Percentiles rank a stretch among this genome's conserved stretches.
These are phyloP conservation scores for Temnothorax curvispinosus DNA, from an alignment of 1,140 invertebrate genomes.

Conservation along the genomic window DNA sequence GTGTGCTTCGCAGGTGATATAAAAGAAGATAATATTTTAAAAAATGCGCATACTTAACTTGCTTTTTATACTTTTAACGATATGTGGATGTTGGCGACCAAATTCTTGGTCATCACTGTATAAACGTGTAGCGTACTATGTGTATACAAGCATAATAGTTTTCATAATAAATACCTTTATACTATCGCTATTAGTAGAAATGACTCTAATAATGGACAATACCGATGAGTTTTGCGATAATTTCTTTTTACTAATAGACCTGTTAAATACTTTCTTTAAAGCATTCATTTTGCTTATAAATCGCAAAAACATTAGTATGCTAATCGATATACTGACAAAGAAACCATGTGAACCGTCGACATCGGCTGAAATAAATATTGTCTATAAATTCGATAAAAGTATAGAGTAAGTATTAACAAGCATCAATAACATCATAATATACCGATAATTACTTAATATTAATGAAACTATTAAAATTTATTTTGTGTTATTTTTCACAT, in stretches of 20 bases:
- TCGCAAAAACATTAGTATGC: neutral
- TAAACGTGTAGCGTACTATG: neutral
- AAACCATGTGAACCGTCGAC: constrained; percentile 34
- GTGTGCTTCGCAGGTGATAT: neutral
- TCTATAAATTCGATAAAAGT: constrained; percentile 49
- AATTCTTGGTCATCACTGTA: neutral
- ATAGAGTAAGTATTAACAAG: constrained; percentile 56
- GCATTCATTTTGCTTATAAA: constrained; percentile 42
- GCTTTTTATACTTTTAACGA: constrained; percentile 51
- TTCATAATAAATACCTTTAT: constrained; percentile 38
- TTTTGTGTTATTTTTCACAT: neutral
- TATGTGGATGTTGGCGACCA: constrained; percentile 65
- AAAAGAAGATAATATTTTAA: neutral
- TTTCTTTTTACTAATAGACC: constrained; percentile 48
- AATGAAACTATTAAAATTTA: too few species aligned
- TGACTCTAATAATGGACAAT: constrained; percentile 25
- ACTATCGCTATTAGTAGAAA: constrained; percentile 47
- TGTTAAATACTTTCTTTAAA: constrained; percentile 40
- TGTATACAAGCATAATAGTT: constrained; percentile 29
- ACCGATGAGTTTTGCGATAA: constrained; percentile 52
- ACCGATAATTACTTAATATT: too few species aligned
- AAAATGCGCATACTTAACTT: constrained; percentile 35
- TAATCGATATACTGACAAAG: constrained; percentile 27
- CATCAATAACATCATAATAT: neutral
- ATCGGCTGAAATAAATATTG: constrained; percentile 36